Conservation (phyloP, 2,113 vertebrate species). For the Emberiza fucata region DNA sequence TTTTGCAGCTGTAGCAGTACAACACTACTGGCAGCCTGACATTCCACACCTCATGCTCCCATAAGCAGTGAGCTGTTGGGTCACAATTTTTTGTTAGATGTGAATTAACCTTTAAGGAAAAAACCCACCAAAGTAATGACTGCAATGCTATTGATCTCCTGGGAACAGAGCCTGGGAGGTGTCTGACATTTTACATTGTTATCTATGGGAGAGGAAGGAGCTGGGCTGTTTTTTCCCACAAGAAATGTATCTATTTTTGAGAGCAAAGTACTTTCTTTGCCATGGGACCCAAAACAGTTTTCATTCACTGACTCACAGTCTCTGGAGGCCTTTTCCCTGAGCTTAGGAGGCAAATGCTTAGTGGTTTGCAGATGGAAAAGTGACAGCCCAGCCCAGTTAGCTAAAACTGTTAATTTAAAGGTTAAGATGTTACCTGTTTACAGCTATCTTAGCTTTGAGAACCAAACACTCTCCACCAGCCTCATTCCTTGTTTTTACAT, state of each 20-base stretch:
- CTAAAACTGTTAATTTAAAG: neutral
- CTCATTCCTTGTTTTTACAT: neutral
- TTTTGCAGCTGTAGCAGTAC: neutral
- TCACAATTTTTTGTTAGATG: neutral
- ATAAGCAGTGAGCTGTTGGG: neutral
- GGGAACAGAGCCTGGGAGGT: slow-evolving; percentile 15
- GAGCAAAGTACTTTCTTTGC: slow-evolving; percentile 30
- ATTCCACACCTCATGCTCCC: neutral
- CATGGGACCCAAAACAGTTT: slow-evolving; percentile 54
- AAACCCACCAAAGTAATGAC: neutral
- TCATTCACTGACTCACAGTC: slow-evolving; percentile 40
- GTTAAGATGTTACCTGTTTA: neutral
- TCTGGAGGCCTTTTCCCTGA: slow-evolving; percentile 39
- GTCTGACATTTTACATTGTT: slow-evolving; percentile 38
- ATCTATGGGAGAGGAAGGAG: slow-evolving; percentile 50
- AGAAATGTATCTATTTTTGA: slow-evolving; percentile 64
- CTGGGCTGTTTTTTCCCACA: slow-evolving; percentile 47
- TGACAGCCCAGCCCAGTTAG: neutral
- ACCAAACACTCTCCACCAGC: neutral
- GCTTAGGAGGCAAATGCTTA: neutral
- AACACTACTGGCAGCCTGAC: neutral
- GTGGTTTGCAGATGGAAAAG: neutral
- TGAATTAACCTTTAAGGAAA: neutral
- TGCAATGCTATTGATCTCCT: slow-evolving; percentile 12
- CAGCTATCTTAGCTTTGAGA: neutral